These are phyloP conservation scores for Eilema sororculum DNA, from an alignment of 2,888 invertebrate genomes.

Conservation along the genomic window DNA sequence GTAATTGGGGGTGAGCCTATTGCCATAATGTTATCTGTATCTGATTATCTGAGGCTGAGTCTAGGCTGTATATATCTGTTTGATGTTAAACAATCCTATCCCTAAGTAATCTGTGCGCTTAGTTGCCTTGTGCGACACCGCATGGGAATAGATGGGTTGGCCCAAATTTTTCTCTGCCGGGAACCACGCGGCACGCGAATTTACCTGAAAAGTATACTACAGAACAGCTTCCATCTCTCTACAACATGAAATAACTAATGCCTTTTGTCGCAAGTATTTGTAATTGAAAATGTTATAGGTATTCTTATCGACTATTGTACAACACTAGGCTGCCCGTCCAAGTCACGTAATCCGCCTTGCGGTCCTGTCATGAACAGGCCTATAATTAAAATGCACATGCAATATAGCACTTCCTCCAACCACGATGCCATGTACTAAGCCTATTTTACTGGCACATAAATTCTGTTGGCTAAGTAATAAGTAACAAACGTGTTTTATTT, in stretches of 20 bases:
- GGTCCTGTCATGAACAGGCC: conserved; percentile 54
- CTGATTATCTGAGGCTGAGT: too few species aligned
- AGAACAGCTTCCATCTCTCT: neutral
- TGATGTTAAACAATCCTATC: too few species aligned
- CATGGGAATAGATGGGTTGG: too few species aligned
- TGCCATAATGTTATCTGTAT: too few species aligned
- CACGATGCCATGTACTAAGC: conserved; percentile 26
- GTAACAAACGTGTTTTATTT: neutral
- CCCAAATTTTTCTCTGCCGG: too few species aligned
- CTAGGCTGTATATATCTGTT: too few species aligned
- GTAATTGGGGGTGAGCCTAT: too few species aligned
- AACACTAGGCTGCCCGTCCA: conserved; percentile 32
- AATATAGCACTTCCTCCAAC: conserved; percentile 53
- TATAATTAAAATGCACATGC: conserved; percentile 64
- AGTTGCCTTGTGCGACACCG: too few species aligned
- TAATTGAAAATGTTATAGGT: neutral
- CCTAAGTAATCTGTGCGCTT: too few species aligned
- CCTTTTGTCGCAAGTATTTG: neutral
- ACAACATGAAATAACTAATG: neutral
- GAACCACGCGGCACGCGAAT: too few species aligned
- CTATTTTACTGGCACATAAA: conserved; percentile 19
- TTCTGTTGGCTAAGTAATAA: conserved; percentile 8
- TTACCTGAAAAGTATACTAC: too few species aligned
- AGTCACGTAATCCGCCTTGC: conserved; percentile 35
- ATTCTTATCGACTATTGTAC: conserved; percentile 11